These are phyloP conservation scores for Zosterops borbonicus DNA, from an alignment of 2,113 vertebrate species.

Conservation along the genomic window DNA sequence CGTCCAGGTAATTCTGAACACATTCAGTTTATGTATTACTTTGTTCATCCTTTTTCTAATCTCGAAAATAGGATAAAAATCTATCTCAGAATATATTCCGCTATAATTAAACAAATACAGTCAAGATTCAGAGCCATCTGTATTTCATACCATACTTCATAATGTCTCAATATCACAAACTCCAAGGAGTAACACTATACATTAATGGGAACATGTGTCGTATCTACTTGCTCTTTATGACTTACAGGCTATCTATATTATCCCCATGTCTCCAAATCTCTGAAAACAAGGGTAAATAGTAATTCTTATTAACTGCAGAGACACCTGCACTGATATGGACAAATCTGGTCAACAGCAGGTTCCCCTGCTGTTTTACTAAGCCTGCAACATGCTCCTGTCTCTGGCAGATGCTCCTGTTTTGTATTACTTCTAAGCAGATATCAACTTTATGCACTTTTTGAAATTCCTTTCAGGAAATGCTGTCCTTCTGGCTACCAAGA, in stretches of 20 bases:
- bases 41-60: conserved; percentile 21
- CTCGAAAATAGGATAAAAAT: conserved; percentile 32
- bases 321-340: conserved; percentile 72
- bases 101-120: conserved; percentile 68
- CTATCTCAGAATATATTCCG: conserved; percentile 44
- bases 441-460: conserved; percentile 63
- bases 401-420: conserved; percentile 68
- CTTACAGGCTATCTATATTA: conserved; percentile 49
- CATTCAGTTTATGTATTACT: not conserved
- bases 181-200: conserved; percentile 54
- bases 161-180: conserved; percentile 41
- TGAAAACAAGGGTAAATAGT: conserved; percentile 72
- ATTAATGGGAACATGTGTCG: conserved; percentile 52
- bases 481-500: conserved; percentile 70
- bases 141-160: not conserved
- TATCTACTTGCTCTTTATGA: conserved; percentile 64
- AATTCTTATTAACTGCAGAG: conserved; percentile 72
- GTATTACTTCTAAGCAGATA: conserved; percentile 65
- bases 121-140: conserved; percentile 38
- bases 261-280: conserved; percentile 55
- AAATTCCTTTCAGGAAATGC: conserved; percentile 68
- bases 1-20: conserved; percentile 23
- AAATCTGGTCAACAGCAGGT: conserved; percentile 76
- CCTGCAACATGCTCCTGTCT: conserved; percentile 64
- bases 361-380: conserved; percentile 76